Evolutionary conservation across 2,113 vertebrate species (phyloP), one percentile per base, ranked within the genome.

Genomic region (Alligator mississippiensis): DNA sequence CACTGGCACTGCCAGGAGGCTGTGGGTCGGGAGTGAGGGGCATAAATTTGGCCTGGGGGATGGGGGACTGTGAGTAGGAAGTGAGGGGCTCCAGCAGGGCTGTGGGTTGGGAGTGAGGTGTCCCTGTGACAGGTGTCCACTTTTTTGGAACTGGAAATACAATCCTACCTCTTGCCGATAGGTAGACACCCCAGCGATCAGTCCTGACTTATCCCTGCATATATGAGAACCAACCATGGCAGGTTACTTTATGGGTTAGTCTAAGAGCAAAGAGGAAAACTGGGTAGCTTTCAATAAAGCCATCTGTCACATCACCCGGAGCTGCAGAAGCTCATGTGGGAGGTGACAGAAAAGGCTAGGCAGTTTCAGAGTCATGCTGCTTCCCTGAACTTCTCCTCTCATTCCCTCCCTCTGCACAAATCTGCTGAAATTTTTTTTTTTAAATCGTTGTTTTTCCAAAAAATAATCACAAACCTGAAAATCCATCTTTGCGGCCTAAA

Each of bases 331-430:
- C 47, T 6, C 21, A 22, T 11, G 21, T 0, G 0, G 77, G 68
- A 80, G 25, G 54, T 2, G 78, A 77, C 0, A 0, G 38, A 7
- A n/a, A 28, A 77, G 54, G 58, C 5, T 8, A 5, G 9, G 17
- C 3, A 4, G 28, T 77, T 66, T 21, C 70, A 22, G 0, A 10
- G 38, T 87, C n/a, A 4, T 17, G 2, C 1, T 61, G 34, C 34
- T 12, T 79, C 58, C 15, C 2, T 25, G 22, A 62, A 76, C 80
- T 11, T 78, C 21, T 59, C 27, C 77, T 22, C 10, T 59, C 18
- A 21, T 78, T 76, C 80, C 64, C 30, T 78, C 64, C 54, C 3
- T 59, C 21, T 2, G 9, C 11, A 57, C 47, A 64, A 13, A 59
- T 76, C 6, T 83, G 24, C n/a, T 54, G 70, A 59, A 5, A 30